phyloP scores from a whole-genome alignment of 2,888 invertebrate genomes.

The Crioceris asparagi region DNA sequence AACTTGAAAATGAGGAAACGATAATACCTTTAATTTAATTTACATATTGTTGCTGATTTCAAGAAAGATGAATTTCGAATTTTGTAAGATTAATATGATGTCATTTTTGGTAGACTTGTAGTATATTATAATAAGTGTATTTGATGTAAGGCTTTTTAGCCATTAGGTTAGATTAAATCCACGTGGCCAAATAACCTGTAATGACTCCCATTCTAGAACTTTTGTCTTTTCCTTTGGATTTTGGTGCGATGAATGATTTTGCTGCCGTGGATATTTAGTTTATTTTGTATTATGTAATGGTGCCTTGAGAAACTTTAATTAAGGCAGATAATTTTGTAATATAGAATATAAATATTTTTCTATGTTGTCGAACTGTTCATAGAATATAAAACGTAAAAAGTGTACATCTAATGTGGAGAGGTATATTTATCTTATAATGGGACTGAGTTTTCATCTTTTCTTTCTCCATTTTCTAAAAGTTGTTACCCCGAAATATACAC shows the following conservation, averaged over 20 bases:
- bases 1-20: too few species aligned
- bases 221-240: too few species aligned
- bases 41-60: too few species aligned
- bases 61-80: neutral
- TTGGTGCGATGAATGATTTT: constrained; percentile 12
- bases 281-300: constrained; percentile 36
- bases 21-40: too few species aligned
- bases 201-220: too few species aligned
- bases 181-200: constrained; percentile 36
- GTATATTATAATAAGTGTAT: constrained; percentile 33
- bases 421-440: constrained; percentile 31
- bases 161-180: constrained; percentile 34
- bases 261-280: constrained; percentile 28
- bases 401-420: constrained; percentile 34
- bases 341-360: constrained; percentile 58
- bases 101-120: constrained; percentile 7
- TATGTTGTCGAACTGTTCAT: constrained; percentile 49
- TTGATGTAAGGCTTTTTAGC: constrained; percentile 38
- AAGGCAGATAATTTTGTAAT: constrained; percentile 61
- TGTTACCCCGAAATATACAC: constrained; percentile 32
- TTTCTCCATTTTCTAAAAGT: constrained; percentile 29
- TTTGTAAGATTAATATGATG: neutral
- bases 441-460: constrained; percentile 30
- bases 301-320: constrained; percentile 46
- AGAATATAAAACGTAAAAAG: constrained; percentile 23